A percentile compares a stretch with the other conserved stretches of the same genome.
Evolutionary conservation across 2,888 invertebrate genomes (phyloP).

Genomic region (Parnassius apollo): DNA sequence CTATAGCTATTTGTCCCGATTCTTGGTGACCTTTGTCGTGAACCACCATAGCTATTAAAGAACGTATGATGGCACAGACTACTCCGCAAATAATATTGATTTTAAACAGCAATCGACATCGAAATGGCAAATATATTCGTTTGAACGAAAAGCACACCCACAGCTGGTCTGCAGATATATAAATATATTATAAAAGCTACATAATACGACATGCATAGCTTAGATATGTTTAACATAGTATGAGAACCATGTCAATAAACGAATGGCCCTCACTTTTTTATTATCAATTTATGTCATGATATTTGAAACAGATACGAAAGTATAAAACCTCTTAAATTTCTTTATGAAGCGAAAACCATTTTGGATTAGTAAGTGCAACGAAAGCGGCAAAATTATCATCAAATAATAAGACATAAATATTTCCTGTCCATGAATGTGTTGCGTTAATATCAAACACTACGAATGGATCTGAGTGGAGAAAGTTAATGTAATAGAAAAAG

Average conservation of each 20-base stretch:
- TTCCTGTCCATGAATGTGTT: slow-evolving; percentile 77
- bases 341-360: slow-evolving; percentile 15
- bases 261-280: slow-evolving; percentile 4
- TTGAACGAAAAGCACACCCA: slow-evolving; percentile 5
- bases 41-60: slow-evolving; percentile 58
- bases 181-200: slow-evolving; percentile 30
- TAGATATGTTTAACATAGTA: slow-evolving; percentile 2
- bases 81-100: slow-evolving; percentile 44
- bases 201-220: slow-evolving; percentile 32
- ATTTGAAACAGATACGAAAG: background rate
- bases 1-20: slow-evolving; percentile 1
- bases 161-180: slow-evolving; percentile 51
- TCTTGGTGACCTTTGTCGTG: slow-evolving; percentile 26
- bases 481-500: background rate
- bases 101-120: background rate
- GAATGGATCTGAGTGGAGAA: slow-evolving; percentile 7
- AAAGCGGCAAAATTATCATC: slow-evolving; percentile 42
- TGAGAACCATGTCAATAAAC: slow-evolving; percentile 29
- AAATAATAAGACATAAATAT: slow-evolving; percentile 40
- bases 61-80: slow-evolving; percentile 56
- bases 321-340: slow-evolving; percentile 24
- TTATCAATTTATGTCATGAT: slow-evolving; percentile 13
- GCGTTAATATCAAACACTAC: slow-evolving; percentile 45
- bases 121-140: background rate
- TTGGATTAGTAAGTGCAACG: slow-evolving; percentile 68